phyloP scores from a whole-genome alignment of 2,113 vertebrate species.

The Cynoglossus semilaevis region DNA sequence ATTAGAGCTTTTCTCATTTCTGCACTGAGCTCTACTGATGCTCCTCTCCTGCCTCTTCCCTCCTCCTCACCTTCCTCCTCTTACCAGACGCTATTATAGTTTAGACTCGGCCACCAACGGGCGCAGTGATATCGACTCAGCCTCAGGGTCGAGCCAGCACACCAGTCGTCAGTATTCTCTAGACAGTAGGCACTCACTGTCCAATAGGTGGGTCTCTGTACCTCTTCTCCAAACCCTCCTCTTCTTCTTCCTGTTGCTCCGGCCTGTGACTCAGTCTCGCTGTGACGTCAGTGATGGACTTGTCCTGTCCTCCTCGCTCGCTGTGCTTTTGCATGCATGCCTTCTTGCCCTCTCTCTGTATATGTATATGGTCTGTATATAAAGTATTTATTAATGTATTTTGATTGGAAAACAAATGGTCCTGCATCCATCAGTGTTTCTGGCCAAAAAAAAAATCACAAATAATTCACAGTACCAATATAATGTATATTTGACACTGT shows the following conservation, averaged over 20 bases:
- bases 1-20: slow-evolving; percentile 47
- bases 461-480: slow-evolving; percentile 13
- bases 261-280: slow-evolving; percentile 79
- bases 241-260: slow-evolving; percentile 67
- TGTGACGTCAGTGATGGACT: slow-evolving; percentile 82
- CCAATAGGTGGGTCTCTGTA: slow-evolving; percentile 87
- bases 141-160: slow-evolving; percentile 86
- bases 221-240: slow-evolving; percentile 63
- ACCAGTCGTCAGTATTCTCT: slow-evolving; percentile 90
- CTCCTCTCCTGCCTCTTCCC: slow-evolving; percentile 74
- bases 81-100: slow-evolving; percentile 87
- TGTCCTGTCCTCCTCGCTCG: slow-evolving; percentile 78
- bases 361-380: slow-evolving; percentile 44
- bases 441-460: slow-evolving; percentile 36
- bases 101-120: slow-evolving; percentile 91
- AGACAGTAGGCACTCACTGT: slow-evolving; percentile 91
- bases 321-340: slow-evolving; percentile 82
- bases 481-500: slow-evolving; percentile 27
- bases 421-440: slow-evolving; percentile 52
- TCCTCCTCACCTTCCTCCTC: slow-evolving; percentile 66
- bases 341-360: slow-evolving; percentile 66
- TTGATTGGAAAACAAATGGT: slow-evolving; percentile 20
- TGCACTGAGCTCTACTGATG: slow-evolving; percentile 73
- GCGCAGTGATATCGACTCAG: slow-evolving; percentile 88
- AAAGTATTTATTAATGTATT: background rate